Percentiles rank a stretch among this genome's conserved stretches.
These are phyloP conservation scores for Atherinomorus stipes DNA, from an alignment of 2,113 vertebrate genomes.

Conservation along the genomic window DNA sequence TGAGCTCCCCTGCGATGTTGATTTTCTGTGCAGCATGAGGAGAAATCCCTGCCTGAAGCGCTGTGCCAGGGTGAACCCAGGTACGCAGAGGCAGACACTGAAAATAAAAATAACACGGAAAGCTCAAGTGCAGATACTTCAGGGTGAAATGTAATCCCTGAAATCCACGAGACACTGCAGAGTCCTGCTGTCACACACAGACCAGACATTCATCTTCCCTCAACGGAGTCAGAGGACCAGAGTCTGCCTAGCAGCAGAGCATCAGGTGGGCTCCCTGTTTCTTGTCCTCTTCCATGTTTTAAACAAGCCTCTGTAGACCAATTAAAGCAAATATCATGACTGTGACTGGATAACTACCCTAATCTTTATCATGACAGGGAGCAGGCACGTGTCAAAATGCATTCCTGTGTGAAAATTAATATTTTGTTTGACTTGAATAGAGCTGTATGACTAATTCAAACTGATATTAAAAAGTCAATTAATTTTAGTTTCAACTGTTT, in stretches of 20 bases:
- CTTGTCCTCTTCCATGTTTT: slow-evolving; percentile 18
- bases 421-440: neutral
- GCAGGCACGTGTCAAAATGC: neutral
- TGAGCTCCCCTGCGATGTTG: slow-evolving; percentile 9
- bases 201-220: slow-evolving; percentile 1
- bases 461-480: neutral
- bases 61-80: slow-evolving; percentile 7
- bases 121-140: slow-evolving; percentile 4
- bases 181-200: neutral
- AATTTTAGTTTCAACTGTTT: neutral
- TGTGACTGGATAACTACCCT: slow-evolving; percentile 49
- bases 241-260: slow-evolving; percentile 30
- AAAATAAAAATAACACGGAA: slow-evolving; percentile 8
- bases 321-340: slow-evolving; percentile 45
- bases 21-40: slow-evolving; percentile 17
- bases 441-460: neutral
- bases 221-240: slow-evolving; percentile 10
- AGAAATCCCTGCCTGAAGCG: slow-evolving; percentile 20
- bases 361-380: slow-evolving; percentile 39
- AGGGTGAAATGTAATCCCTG: slow-evolving; percentile 29
- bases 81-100: neutral
- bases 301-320: slow-evolving; percentile 46
- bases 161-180: slow-evolving; percentile 11
- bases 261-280: slow-evolving; percentile 41
- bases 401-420: neutral